phyloP scores from a whole-genome alignment of 2,797 vertebrate species.

The Momotus momota region DNA sequence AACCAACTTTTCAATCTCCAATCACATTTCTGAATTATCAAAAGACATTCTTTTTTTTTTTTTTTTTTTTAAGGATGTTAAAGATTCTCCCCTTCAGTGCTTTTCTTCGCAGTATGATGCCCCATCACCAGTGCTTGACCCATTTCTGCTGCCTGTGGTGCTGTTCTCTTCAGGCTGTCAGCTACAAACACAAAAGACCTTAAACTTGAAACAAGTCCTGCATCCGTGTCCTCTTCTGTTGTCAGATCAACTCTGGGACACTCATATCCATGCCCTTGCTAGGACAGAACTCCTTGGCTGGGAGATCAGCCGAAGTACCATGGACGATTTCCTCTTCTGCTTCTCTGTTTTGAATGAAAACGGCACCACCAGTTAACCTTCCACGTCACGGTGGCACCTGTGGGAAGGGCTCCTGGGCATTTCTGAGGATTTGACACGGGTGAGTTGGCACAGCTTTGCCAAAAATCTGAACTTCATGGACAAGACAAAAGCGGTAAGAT shows the following conservation, averaged over 20 bases:
- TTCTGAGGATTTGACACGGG: accelerated
- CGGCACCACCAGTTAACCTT: accelerated
- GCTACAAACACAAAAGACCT: background rate
- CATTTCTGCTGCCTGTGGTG: conserved; percentile 52
- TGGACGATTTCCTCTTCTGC: background rate
- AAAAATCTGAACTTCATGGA: background rate
- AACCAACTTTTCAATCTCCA: conserved; percentile 6
- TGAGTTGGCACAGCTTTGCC: background rate
- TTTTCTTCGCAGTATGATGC: conserved; percentile 31
- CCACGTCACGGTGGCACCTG: accelerated
- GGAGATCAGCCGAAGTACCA: background rate
- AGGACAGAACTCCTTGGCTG: background rate
- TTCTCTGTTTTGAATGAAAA: background rate
- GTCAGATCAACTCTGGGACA: background rate
- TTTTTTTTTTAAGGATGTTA: background rate
- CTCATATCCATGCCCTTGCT: background rate
- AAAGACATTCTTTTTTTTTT: background rate
- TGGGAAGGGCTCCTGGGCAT: accelerated
- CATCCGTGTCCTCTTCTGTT: background rate
- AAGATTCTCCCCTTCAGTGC: background rate
- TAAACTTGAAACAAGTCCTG: background rate
- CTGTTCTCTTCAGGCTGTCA: conserved; percentile 47
- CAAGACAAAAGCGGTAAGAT: background rate
- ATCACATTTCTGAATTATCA: background rate
- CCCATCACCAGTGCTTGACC: conserved; percentile 31